Evolutionary conservation across 2,113 vertebrate species (phyloP).

Genomic region (Microtus montanus): DNA sequence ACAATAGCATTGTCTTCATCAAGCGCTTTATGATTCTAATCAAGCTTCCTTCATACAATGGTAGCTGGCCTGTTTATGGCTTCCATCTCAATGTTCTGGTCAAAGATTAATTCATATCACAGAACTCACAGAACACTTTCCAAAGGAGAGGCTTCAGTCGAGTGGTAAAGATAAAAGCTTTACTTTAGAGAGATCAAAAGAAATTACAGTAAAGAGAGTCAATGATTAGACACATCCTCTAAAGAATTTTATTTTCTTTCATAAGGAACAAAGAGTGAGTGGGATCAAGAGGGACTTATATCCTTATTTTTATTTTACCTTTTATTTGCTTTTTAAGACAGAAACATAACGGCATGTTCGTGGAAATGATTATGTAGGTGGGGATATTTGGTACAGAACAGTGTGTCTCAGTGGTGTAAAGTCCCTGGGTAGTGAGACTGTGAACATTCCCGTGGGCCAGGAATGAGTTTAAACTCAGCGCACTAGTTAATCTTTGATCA

Average conservation of each 20-base stretch:
- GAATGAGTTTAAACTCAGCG: neutral
- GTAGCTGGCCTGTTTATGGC: neutral
- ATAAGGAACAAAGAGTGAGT: neutral
- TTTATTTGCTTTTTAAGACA: conserved; percentile 31
- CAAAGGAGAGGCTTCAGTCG: neutral
- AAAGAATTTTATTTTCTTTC: conserved; percentile 49
- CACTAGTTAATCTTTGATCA: neutral
- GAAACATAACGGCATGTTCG: neutral
- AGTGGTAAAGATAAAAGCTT: neutral
- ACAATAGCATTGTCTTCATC: neutral
- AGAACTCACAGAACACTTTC: neutral
- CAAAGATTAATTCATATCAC: conserved; percentile 23
- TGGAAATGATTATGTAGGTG: neutral
- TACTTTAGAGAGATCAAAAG: conserved; percentile 21
- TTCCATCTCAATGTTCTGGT: neutral
- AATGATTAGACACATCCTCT: neutral
- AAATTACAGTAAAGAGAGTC: neutral
- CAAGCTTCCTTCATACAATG: neutral
- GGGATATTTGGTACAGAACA: neutral
- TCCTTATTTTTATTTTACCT: neutral
- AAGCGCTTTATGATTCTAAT: conserved; percentile 1
- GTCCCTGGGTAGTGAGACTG: neutral
- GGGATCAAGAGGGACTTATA: neutral
- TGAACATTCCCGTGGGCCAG: neutral
- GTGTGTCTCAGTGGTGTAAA: neutral